Conservation (phyloP, 2,888 invertebrate genomes). For the Amphipyra berbera region DNA sequence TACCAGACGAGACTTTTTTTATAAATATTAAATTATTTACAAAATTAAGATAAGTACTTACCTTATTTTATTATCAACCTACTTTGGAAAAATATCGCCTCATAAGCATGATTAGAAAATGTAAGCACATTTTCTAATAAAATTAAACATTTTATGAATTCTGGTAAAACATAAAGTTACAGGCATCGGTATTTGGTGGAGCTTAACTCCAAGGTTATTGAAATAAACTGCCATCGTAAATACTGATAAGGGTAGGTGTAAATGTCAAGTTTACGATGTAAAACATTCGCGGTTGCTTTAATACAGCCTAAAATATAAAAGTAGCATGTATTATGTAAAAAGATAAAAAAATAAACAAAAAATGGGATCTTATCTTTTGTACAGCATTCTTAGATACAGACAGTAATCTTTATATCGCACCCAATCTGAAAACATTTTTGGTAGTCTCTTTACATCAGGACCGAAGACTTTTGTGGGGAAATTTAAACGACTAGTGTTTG, state of each 20-base stretch:
- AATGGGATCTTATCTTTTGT: not conserved
- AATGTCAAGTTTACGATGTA: conserved; percentile 50
- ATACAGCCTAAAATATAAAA: conserved; percentile 9
- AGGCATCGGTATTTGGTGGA: conserved; percentile 56
- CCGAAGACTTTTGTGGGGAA: too few relatives aligned
- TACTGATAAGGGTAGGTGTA: conserved; percentile 61
- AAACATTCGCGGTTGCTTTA: conserved; percentile 41
- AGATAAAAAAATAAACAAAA: not conserved
- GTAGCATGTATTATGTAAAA: not conserved
- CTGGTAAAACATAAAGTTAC: conserved; percentile 53
- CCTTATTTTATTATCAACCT: not conserved
- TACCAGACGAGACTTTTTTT: too few relatives aligned
- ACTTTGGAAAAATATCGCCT: conserved; percentile 2
- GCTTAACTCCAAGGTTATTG: conserved; percentile 62
- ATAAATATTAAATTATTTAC: too few relatives aligned
- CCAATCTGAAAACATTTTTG: too few relatives aligned
- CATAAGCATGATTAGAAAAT: too few relatives aligned
- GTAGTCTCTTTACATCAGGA: too few relatives aligned
- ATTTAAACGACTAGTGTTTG: too few relatives aligned
- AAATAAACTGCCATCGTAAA: conserved; percentile 65
- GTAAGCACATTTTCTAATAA: conserved; percentile 4
- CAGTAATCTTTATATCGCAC: too few relatives aligned
- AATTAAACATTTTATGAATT: conserved; percentile 46
- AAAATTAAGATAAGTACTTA: not conserved
- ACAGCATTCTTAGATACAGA: not conserved